Base-by-base conservation (phyloP, 1,140 invertebrate genomes). In the Euwallacea fornicatus region DNA sequence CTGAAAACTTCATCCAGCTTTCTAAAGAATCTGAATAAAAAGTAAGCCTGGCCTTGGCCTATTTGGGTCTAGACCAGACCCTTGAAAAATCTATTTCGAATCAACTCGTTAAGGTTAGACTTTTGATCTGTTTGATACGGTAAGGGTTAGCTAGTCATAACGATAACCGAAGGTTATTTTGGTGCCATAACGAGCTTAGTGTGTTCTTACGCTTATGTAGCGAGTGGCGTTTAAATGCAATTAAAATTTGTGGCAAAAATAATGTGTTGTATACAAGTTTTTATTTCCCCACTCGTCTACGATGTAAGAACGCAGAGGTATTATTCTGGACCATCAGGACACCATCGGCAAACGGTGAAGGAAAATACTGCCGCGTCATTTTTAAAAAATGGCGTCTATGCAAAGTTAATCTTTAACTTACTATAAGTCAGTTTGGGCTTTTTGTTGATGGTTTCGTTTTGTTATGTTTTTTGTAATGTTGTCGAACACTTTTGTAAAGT, bases 291-390 rank as follows among this genome's bases (percentile, higher is more conserved):
- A 50, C 46, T 50, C 7, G 6, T 33, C 21, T 33, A 33, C 21
- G 6, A 50, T 6, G 9, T 11, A 50, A 13, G 6, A 13, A 13
- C 46, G 9, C 9, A 50, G 46, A 50, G 13, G 46, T 50, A 50
- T 50, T 50, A 13, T 33, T 61, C 11, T 54, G 15, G 68, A 70
- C 68, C 68, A 70, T 64, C 68, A 44, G 21, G 58, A 67, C 55
- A 59, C n/a, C 15, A 63, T 16, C 16, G 13, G 13, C 43, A 63
- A 61, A 61, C 33, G 46, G 13, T 50, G 50, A 63, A 9, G 62
- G 46, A 58, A 65, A 64, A 71, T 66, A 71, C 69, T 71, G 69
- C 69, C 69, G 62, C 63, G 69, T 44, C 69, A 65, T 70, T 70
- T 70, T 70, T 56, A 65, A 58, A 70, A 70, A 70, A 70, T 65